Evolutionary conservation across 2,113 vertebrate species (phyloP).

Genomic region (Alligator sinensis): DNA sequence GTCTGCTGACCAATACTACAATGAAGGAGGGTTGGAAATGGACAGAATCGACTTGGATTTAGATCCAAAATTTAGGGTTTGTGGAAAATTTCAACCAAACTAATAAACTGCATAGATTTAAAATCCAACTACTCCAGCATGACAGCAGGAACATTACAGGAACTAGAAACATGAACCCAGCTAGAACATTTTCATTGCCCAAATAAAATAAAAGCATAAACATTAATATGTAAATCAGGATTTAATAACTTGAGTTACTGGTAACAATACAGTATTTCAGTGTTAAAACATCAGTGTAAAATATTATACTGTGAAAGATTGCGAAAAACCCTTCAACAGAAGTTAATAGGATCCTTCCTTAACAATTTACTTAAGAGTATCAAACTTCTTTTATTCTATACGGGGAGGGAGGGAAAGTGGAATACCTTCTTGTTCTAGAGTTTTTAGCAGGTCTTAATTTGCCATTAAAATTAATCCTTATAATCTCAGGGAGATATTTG

Average conservation of each 20-base stretch:
- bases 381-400: background rate
- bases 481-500: constrained; percentile 6
- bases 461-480: background rate
- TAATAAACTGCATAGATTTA: background rate
- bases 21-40: background rate
- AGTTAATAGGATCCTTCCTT: background rate
- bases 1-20: background rate
- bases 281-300: background rate
- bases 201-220: background rate
- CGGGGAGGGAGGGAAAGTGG: background rate
- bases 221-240: accelerated
- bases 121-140: accelerated
- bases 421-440: accelerated
- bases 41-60: accelerated
- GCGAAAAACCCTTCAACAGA: background rate
- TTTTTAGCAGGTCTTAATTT: background rate
- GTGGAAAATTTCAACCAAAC: background rate
- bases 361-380: background rate
- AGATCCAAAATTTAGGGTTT: background rate
- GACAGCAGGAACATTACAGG: background rate
- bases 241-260: background rate
- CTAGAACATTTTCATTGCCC: accelerated
- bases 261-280: accelerated
- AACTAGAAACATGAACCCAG: background rate
- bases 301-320: background rate